Evolutionary conservation across 2,888 invertebrate species (phyloP).

Genomic region (Bruchidius siliquastri): DNA sequence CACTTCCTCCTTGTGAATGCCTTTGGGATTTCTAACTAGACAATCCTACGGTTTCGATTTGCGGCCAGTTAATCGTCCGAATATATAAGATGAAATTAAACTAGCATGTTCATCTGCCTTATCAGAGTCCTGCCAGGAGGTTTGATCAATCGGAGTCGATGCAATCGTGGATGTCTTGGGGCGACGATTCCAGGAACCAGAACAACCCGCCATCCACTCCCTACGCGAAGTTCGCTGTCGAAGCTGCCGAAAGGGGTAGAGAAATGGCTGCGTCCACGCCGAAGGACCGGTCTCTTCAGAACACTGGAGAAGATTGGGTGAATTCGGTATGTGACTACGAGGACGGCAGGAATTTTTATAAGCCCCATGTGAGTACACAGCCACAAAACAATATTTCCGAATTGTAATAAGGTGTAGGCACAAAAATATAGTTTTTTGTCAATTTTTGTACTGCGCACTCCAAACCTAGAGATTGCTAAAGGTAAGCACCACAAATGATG

Average conservation of each 20-base stretch:
- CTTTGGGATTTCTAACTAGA: too few relatives aligned
- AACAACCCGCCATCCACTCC: neutral
- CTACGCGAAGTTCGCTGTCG: neutral
- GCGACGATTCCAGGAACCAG: neutral
- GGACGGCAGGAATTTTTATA: neutral
- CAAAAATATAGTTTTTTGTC: too few relatives aligned
- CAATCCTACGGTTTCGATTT: too few relatives aligned
- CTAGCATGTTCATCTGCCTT: neutral
- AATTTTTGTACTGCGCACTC: too few relatives aligned
- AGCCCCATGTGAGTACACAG: neutral
- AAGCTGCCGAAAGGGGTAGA: neutral
- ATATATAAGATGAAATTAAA: too few relatives aligned
- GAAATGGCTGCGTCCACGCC: neutral
- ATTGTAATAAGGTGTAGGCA: too few relatives aligned
- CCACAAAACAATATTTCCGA: too few relatives aligned
- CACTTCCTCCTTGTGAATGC: too few relatives aligned
- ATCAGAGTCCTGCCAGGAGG: neutral
- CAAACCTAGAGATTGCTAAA: too few relatives aligned
- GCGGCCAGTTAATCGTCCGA: too few relatives aligned
- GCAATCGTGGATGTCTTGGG: neutral
- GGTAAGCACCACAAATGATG: too few relatives aligned
- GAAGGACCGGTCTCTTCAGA: neutral
- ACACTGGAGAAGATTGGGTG: neutral
- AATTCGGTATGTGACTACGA: neutral
- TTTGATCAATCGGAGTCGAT: neutral